phyloP scores from a whole-genome alignment of 2,888 invertebrate species.

The Pterostichus niger region DNA sequence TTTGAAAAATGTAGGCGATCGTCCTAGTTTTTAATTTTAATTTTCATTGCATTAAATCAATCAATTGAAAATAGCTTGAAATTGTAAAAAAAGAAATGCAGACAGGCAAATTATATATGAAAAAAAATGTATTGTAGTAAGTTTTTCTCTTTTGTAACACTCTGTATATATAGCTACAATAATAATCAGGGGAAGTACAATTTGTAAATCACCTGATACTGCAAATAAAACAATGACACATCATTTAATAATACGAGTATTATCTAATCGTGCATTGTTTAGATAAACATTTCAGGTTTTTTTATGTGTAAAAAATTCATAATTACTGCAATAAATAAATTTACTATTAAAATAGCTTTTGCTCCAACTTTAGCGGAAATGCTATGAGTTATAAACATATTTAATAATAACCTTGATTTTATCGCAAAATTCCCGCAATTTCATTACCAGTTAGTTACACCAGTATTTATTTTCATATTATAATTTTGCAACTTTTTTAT shows the following conservation, averaged over 20 bases:
- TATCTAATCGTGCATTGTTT: neutral
- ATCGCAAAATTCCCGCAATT: constrained; percentile 17
- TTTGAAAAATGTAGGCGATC: too few species aligned
- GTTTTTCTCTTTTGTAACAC: too few species aligned
- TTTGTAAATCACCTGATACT: constrained; percentile 1
- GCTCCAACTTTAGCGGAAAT: neutral
- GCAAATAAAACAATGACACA: neutral
- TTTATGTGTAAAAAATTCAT: neutral
- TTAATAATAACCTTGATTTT: constrained; percentile 24
- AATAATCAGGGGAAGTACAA: constrained; percentile 5
- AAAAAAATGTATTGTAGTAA: too few species aligned
- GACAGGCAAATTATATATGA: too few species aligned
- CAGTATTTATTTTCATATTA: neutral
- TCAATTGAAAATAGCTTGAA: too few species aligned
- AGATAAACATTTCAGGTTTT: neutral
- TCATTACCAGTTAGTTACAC: neutral
- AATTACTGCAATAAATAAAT: too few species aligned
- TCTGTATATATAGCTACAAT: neutral
- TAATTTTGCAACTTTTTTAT: neutral
- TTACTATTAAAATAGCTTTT: too few species aligned
- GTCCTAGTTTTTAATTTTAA: too few species aligned
- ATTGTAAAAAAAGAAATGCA: too few species aligned
- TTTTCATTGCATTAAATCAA: too few species aligned
- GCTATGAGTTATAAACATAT: constrained; percentile 10
- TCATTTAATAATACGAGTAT: neutral